Evolutionary conservation across 2,797 vertebrate genomes (phyloP), one percentile per base, ranked within the genome.

Genomic region (Sparidentex hasta): DNA sequence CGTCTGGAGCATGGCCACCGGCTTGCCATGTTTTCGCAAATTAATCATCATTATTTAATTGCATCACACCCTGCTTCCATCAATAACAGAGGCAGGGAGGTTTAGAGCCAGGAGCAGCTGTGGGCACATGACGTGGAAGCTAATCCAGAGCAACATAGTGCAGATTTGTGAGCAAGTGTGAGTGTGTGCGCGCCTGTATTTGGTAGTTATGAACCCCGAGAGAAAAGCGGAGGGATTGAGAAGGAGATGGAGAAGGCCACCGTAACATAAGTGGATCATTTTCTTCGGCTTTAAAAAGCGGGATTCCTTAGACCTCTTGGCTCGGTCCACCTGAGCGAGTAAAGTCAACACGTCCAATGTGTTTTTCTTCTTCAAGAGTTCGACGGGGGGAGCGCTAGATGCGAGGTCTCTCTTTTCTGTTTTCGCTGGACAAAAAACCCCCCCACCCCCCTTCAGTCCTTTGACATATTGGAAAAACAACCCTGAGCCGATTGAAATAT

Each of bases 331-430:
- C 85, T 91, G 76, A 87, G 75, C 56, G 21, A 86, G 82, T 83
- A 88, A 90, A 90, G 87, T 92, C 91, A 94, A 90, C 90, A 93
- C 84, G 68, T 89, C 78, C 80, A 81, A 80, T 84, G 78, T 90
- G 86, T 90, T 91, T 91, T 87, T 87, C 88, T 85, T 87, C 81
- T 69, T 87, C 73, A 85, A 75, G 78, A 78, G 81, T 76, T 88
- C 85, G 80, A 88, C n/a, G 1, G 50, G 17, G 66, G 7, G 20
- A 54, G 38, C 75, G 78, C 74, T 74, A 80, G 79, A 84, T 17
- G 81, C 67, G 65, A 51, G 18, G 58, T 66, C 47, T 77, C 68
- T 65, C 61, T 57, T 27, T 54, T 71, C 57, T 66, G 27, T 55
- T 83, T 72, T 71, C 67, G 27, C 46, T 69, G 33, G 23, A 44